Percentiles rank a stretch among this genome's conserved stretches.
These are phyloP conservation scores for Chelonus insularis DNA, from an alignment of 1,140 invertebrate species.

Conservation along the genomic window DNA sequence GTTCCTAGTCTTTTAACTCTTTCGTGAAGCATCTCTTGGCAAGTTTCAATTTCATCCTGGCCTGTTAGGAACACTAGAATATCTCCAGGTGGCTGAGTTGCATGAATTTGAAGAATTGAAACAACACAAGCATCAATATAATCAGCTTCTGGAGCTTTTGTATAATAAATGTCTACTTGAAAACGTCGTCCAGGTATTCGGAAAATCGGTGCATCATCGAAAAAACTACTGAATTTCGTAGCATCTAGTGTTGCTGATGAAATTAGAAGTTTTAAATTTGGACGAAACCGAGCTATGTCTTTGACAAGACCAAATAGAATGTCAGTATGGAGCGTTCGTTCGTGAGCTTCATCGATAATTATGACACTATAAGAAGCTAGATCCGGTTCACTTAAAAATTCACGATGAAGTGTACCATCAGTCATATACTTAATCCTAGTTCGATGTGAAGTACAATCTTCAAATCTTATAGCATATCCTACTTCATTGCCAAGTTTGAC, in stretches of 20 bases:
- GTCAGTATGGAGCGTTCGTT: constrained; percentile 96
- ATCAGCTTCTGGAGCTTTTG: constrained; percentile 98
- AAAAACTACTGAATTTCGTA: constrained; percentile 97
- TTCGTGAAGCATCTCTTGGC: constrained; percentile 90
- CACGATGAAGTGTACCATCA: constrained; percentile 95
- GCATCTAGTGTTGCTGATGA: constrained; percentile 98
- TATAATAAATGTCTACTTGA: constrained; percentile 98
- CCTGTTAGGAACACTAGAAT: constrained; percentile 95
- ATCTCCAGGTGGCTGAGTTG: constrained; percentile 93
- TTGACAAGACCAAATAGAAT: constrained; percentile 98
- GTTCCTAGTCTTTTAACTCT: constrained; percentile 86
- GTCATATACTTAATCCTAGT: constrained; percentile 99
- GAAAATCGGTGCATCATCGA: constrained; percentile 98
- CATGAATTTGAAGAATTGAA: constrained; percentile 96
- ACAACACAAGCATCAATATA: constrained; percentile 97
- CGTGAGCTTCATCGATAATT: constrained; percentile 99
- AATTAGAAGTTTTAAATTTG: constrained; percentile 94
- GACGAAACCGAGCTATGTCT: constrained; percentile 93
- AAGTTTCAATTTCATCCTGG: constrained; percentile 95
- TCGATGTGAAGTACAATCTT: constrained; percentile 96
- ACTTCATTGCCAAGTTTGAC: constrained; percentile 98
- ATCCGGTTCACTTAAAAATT: constrained; percentile 97
- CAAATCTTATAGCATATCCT: constrained; percentile 98
- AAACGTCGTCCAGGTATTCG: constrained; percentile 88
- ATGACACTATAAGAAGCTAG: constrained; percentile 93